Base-by-base conservation (phyloP, 2,888 invertebrate species). In the Ecdyonurus torrentis region DNA sequence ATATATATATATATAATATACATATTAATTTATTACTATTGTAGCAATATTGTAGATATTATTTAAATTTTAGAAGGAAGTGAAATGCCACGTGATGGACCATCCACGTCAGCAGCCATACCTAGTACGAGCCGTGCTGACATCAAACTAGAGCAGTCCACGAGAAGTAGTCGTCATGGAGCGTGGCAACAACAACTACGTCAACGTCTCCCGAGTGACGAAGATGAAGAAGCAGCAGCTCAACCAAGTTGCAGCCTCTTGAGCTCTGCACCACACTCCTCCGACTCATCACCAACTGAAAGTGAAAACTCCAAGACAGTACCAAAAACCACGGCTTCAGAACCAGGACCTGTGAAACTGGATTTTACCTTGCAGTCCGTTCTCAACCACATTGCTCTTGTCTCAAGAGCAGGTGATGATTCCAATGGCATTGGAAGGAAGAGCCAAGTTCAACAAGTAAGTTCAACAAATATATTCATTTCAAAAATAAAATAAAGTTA, bases 331-430 rank as follows among this genome's bases (percentile, higher is more conserved):
- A n/a, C n/a, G n/a, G n/a, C n/a, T n/a, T n/a, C n/a, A n/a, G n/a
- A n/a, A n/a, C 7, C 37, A 5, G 5, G 5, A 15, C 37, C 37
- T 15, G 37, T 22, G 2, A 19, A 55, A 63, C 69, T 72, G 23
- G 76, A 76, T 66, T 72, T 78, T 64, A 78, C 78, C 1, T 73
- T 80, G 61, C 75, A 78, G 62, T 77, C 78, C 22, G 78, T 80
- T 67, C 69, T 80, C 64, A 78, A 79, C 69, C 80, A 79, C 67
- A 79, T 79, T 62, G 79, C 79, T 18, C 78, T 78, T 67, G 78
- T 78, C 62, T 79, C 78, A 70, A 74, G 77, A 69, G 68, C 63
- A 52, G 68, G 61, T 2, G 64, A 60, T 25, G 58, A 55, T 25
- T 64, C 63, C 18, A 65, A 64, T 61, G 52, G 15, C 52, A 19